Evolutionary conservation across 1,140 invertebrate species (phyloP).

Genomic region (Dolichoris vasculosae): DNA sequence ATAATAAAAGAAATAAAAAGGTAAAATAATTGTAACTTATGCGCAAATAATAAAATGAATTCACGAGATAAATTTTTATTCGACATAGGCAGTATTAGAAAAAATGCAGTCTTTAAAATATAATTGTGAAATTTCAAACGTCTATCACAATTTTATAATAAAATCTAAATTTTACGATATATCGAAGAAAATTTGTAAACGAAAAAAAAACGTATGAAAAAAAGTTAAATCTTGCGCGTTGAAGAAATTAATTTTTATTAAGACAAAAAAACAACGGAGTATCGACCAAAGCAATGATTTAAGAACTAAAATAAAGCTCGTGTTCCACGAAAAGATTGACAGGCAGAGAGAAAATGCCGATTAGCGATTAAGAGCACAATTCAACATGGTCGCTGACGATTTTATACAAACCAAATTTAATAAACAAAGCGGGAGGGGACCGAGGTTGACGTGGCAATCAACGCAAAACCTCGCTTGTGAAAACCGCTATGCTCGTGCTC

Average conservation of each 20-base stretch:
- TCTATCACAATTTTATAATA: neutral
- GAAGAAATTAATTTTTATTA: neutral
- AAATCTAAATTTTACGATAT: neutral
- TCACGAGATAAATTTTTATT: neutral
- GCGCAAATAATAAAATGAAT: neutral
- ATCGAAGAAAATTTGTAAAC: neutral
- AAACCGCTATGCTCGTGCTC: neutral
- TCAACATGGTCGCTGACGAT: neutral
- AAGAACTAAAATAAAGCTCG: neutral
- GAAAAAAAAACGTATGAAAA: neutral
- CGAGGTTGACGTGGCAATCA: neutral
- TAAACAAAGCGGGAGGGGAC: neutral
- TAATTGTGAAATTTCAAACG: neutral
- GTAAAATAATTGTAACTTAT: neutral
- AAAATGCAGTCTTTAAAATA: neutral
- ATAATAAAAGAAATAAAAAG: constrained; percentile 45
- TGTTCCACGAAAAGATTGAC: neutral
- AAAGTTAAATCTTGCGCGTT: neutral
- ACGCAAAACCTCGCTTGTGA: neutral
- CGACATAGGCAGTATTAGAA: neutral
- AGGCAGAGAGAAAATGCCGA: neutral
- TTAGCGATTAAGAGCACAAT: neutral
- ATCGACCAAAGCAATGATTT: neutral
- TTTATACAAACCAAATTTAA: neutral
- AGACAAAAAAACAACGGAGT: neutral